Evolutionary conservation across 2,797 vertebrate genomes (phyloP), one percentile per base, ranked within the genome.

Genomic region (Parauchenoglanis punctatus): DNA sequence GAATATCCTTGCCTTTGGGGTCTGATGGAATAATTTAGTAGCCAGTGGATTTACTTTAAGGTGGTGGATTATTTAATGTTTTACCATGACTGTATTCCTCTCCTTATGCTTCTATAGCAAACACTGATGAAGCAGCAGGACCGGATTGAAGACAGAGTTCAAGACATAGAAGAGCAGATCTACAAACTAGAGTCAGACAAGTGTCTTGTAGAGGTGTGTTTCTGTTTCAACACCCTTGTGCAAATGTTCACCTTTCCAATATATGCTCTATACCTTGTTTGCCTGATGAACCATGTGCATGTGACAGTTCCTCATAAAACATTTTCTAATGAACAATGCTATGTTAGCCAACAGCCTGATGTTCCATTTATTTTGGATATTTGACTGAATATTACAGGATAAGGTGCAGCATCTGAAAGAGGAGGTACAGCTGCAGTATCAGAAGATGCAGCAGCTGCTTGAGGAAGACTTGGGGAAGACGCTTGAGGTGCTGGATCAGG

Each of bases 131-230:
- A 98, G 89, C 98, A 99, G 93, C 98, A 99, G 94, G 99, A 99
- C 95, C 97, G 97, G 5, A 96, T 99, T 89, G 98, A 99, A 94
- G 99, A 99, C 88, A 93, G 98, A 59, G 98, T 98, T 87, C 99
- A 99, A 94, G 98, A 99, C 95, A 99, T 99, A 0, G 99, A 99
- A 85, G 98, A 99, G 89, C 99, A 99, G 91, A 97, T 99, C 82
- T 99, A 98, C 95, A 99, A 99, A 92, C 96, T 99, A 10, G 98
- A 99, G 93, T 98, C 99, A 0, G 99, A 99, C 96, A 99, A 99
- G 94, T 97, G 98, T 93, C 96, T 99, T 93, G 97, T 99, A 13
- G 99, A 99, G 97, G 99, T 99, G 96, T 76, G 94, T 92, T 86
- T 80, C 35, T 49, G n/a, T 83, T 68, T 13, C 8, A 18, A 20